Conservation (phyloP, 1,140 invertebrate genomes). For the Drosophila kepulauana region DNA sequence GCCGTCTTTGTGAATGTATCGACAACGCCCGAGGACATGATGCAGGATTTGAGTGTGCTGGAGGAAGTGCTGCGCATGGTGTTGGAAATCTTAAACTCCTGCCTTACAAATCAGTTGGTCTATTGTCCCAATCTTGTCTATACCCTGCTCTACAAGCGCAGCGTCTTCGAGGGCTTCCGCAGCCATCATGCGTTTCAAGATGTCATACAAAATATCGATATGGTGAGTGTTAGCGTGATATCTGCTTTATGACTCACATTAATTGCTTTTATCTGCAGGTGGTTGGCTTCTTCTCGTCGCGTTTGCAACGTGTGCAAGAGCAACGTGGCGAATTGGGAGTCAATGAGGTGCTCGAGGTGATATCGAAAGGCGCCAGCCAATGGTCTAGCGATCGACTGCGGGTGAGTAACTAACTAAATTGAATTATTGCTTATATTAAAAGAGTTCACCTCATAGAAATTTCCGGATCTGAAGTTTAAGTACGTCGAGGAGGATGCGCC, state of each 20-base stretch:
- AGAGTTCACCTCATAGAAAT: constrained; percentile 90
- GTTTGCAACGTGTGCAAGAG: constrained; percentile 89
- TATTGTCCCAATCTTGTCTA: constrained; percentile 98
- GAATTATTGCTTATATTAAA: background rate
- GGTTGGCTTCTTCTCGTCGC: constrained; percentile 93
- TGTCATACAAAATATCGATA: constrained; percentile 98
- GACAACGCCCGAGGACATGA: constrained; percentile 85
- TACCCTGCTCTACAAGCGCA: constrained; percentile 96
- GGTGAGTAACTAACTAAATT: constrained; percentile 86
- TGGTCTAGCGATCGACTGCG: constrained; percentile 96
- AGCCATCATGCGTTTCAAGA: constrained; percentile 96
- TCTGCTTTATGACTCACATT: no score
- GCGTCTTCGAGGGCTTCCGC: constrained; percentile 95
- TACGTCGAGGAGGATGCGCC: constrained; percentile 99
- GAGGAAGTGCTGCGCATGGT: constrained; percentile 99
- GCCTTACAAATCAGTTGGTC: constrained; percentile 93
- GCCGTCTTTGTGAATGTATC: constrained; percentile 78
- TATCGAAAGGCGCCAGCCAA: constrained; percentile 94
- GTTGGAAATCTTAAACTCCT: constrained; percentile 98
- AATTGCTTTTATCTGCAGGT: constrained; percentile 87
- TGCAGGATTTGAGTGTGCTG: constrained; percentile 96
- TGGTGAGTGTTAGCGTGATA: constrained; percentile 87
- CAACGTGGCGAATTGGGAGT: constrained; percentile 91
- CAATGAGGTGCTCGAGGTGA: constrained; percentile 92
- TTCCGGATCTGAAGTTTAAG: constrained; percentile 99